Conservation (phyloP, 2,797 vertebrate species). For the Enteromius viviparus region DNA sequence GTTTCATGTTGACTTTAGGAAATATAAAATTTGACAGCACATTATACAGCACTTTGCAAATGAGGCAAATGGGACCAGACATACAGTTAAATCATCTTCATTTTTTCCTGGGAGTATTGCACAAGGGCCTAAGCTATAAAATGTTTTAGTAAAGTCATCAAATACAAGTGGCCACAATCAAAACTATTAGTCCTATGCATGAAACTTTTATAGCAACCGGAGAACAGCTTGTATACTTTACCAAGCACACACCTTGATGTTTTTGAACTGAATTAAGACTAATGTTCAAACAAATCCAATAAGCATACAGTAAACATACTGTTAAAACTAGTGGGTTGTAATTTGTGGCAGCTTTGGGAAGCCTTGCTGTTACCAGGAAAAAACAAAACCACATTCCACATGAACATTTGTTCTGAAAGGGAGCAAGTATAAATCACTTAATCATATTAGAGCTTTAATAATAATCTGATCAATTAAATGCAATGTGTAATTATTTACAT, state of each 20-base stretch:
- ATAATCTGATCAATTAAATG: background rate
- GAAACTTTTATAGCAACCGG: background rate
- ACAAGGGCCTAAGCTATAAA: background rate
- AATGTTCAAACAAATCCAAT: background rate
- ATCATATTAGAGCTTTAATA: background rate
- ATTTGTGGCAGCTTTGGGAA: background rate
- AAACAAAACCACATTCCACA: constrained; percentile 64
- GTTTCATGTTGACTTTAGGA: constrained; percentile 27
- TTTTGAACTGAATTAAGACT: background rate
- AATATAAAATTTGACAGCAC: background rate
- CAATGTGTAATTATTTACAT: constrained; percentile 1
- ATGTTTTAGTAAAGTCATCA: background rate
- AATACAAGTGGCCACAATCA: background rate
- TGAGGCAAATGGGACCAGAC: constrained; percentile 36
- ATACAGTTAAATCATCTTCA: constrained; percentile 13
- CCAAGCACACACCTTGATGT: background rate
- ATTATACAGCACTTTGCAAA: constrained; percentile 5
- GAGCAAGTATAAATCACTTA: constrained; percentile 32
- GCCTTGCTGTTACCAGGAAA: constrained; percentile 54
- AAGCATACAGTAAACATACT: background rate
- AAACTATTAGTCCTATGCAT: background rate
- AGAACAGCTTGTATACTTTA: no score
- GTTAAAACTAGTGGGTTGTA: background rate
- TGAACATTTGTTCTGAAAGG: constrained; percentile 51
- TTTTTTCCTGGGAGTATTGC: constrained; percentile 51